phyloP scores from a whole-genome alignment of 2,797 vertebrate species.

The Halcyon smyrnensis region DNA sequence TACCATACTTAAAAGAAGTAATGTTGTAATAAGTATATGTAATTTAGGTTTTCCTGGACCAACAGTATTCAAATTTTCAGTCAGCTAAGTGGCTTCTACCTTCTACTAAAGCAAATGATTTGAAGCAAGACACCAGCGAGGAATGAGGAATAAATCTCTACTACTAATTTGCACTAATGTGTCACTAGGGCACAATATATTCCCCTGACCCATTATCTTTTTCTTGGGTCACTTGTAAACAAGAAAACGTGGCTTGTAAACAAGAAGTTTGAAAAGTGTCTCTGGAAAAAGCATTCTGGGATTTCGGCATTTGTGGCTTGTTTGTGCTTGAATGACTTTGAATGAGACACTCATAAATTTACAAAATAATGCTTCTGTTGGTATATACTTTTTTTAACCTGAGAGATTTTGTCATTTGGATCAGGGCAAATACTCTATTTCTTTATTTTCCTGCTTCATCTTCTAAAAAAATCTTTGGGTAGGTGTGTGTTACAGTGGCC shows the following conservation, averaged over 20 bases:
- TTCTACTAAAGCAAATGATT: background rate
- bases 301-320: background rate
- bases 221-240: background rate
- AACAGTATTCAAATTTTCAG: background rate
- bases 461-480: background rate
- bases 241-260: background rate
- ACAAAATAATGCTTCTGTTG: background rate
- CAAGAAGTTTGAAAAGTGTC: background rate
- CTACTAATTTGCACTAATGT: background rate
- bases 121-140: background rate
- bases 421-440: background rate
- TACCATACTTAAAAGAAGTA: background rate
- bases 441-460: background rate
- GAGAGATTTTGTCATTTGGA: background rate
- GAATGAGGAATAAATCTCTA: background rate
- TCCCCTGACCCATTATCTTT: rapidly evolving
- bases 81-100: background rate
- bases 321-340: background rate
- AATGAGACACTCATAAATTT: background rate
- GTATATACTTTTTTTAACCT: background rate
- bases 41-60: background rate
- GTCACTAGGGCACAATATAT: background rate
- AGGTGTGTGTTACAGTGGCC: background rate
- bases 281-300: background rate
- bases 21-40: background rate